Conservation (phyloP, 2,797 vertebrate genomes). For the Syngnathus rostellatus region DNA sequence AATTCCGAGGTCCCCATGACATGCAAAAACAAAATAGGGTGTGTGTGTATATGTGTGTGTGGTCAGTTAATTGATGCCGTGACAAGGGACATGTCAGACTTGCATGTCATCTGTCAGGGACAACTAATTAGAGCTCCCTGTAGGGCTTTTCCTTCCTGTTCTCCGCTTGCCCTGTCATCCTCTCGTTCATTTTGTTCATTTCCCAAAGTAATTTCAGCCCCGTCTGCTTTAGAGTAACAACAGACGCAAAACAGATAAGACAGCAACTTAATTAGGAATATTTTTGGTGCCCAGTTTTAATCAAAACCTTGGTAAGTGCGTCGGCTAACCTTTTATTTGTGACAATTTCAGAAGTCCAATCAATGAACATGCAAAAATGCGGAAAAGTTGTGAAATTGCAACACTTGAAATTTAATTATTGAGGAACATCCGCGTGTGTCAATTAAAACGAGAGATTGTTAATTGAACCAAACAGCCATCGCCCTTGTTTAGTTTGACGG, state of each 20-base stretch:
- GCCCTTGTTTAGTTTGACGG: slow-evolving; percentile 23
- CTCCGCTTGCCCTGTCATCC: not conserved
- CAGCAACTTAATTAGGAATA: slow-evolving; percentile 68
- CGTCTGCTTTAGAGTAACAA: slow-evolving; percentile 62
- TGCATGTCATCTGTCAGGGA: slow-evolving; percentile 54
- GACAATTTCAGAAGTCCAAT: slow-evolving; percentile 69
- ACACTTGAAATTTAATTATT: slow-evolving; percentile 66
- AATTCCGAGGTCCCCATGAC: not conserved
- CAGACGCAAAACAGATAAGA: slow-evolving; percentile 61
- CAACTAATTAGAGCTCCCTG: slow-evolving; percentile 57
- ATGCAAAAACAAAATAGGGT: not conserved
- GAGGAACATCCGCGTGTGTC: slow-evolving; percentile 49
- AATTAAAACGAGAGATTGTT: slow-evolving; percentile 52
- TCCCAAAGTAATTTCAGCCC: slow-evolving; percentile 52
- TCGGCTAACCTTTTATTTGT: slow-evolving; percentile 58
- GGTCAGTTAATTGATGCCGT: slow-evolving; percentile 58
- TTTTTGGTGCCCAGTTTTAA: slow-evolving; percentile 71
- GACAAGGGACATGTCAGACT: slow-evolving; percentile 54
- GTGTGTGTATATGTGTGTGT: slow-evolving; percentile 4
- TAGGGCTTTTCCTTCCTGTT: slow-evolving; percentile 22
- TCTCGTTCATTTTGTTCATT: slow-evolving; percentile 20
- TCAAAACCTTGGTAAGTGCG: slow-evolving; percentile 67
- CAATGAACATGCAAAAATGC: slow-evolving; percentile 59
- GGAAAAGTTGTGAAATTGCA: slow-evolving; percentile 47
- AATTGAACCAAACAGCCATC: slow-evolving; percentile 40